phyloP scores from a whole-genome alignment of 2,113 vertebrate genomes.

The Rhabdornis inornatus region DNA sequence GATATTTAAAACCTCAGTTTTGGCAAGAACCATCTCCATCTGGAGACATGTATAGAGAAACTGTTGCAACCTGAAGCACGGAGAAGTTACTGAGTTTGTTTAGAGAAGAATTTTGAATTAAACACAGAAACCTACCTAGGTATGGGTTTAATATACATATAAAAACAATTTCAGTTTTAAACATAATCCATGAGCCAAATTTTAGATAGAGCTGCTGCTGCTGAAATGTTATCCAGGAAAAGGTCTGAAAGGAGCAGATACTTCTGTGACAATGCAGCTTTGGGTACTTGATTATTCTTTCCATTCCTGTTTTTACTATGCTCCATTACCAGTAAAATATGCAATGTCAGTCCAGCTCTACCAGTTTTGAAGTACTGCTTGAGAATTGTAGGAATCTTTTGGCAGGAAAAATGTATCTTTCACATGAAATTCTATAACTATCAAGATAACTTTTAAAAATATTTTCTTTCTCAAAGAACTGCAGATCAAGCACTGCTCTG shows the following conservation, averaged over 20 bases:
- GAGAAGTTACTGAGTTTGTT: neutral
- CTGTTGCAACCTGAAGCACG: neutral
- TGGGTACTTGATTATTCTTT: conserved; percentile 20
- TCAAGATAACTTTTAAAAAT: conserved; percentile 59
- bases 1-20: neutral
- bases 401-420: conserved; percentile 54
- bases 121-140: neutral
- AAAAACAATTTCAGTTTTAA: neutral
- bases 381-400: conserved; percentile 53
- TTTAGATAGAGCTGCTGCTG: neutral
- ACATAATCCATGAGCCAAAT: neutral
- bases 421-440: conserved; percentile 51
- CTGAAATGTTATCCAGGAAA: neutral
- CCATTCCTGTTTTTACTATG: conserved; percentile 39
- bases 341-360: conserved; percentile 41
- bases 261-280: conserved; percentile 16
- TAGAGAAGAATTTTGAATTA: neutral
- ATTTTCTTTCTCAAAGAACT: conserved; percentile 25
- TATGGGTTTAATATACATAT: neutral
- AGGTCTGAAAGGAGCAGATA: conserved; percentile 3
- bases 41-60: neutral
- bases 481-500: neutral
- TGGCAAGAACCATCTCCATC: neutral
- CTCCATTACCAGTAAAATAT: conserved; percentile 56
- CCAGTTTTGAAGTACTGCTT: conserved; percentile 44